These are phyloP conservation scores for Aphelenchoides besseyi DNA, from an alignment of 1,140 invertebrate genomes.

Conservation along the genomic window DNA sequence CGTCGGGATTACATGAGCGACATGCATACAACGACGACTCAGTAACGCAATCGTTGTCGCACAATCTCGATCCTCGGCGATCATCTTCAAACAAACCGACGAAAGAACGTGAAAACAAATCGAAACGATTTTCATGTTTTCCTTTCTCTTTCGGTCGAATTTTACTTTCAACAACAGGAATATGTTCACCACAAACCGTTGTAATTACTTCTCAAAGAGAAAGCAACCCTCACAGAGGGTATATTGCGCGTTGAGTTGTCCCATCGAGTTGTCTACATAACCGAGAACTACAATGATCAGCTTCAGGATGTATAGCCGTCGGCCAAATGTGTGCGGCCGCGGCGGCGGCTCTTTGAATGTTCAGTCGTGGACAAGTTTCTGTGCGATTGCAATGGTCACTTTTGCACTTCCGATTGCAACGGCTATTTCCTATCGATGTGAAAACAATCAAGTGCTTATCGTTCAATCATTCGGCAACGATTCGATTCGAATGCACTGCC, in stretches of 20 bases:
- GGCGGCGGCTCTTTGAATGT: neutral
- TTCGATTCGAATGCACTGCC: constrained; percentile 63
- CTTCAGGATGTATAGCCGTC: constrained; percentile 5
- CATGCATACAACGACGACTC: neutral
- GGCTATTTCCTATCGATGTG: constrained; percentile 53
- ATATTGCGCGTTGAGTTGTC: too few species aligned
- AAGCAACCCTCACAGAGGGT: too few species aligned
- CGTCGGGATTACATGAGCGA: neutral
- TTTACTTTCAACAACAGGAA: neutral
- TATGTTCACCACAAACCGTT: too few species aligned
- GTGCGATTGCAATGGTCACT: neutral
- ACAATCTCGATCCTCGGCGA: neutral
- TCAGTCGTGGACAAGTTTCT: too few species aligned
- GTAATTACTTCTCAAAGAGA: too few species aligned
- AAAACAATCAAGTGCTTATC: constrained; percentile 56
- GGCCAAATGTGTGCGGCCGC: neutral
- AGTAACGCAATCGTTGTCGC: neutral
- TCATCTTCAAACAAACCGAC: neutral
- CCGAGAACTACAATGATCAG: neutral
- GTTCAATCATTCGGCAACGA: constrained; percentile 62
- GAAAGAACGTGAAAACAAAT: neutral
- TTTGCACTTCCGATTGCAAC: neutral
- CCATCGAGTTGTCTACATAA: too few species aligned
- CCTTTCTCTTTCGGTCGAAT: neutral
- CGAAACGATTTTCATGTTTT: neutral